Evolutionary conservation across 1,140 invertebrate species (phyloP).

Genomic region (Rhynchophorus ferrugineus): DNA sequence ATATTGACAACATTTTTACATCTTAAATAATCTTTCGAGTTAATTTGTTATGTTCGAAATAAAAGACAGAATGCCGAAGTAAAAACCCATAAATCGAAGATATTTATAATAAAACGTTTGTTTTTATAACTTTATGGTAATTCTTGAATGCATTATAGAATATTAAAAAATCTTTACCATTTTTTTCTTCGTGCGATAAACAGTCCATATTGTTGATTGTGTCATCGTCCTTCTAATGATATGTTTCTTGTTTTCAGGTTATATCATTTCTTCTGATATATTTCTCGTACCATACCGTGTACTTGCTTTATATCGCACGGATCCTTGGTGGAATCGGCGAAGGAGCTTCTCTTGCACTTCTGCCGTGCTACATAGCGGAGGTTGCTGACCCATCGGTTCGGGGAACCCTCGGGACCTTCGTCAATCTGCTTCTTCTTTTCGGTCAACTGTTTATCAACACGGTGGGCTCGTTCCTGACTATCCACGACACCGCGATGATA

Average conservation of each 20-base stretch:
- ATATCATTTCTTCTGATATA: conserved; percentile 47
- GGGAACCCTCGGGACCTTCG: conserved; percentile 50
- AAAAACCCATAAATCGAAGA: too few species aligned
- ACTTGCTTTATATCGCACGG: conserved; percentile 42
- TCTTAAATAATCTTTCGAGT: too few species aligned
- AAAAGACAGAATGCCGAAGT: too few species aligned
- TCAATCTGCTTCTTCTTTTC: conserved; percentile 41
- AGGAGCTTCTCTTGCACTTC: conserved; percentile 47
- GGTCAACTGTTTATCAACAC: conserved; percentile 45
- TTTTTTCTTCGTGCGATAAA: too few species aligned
- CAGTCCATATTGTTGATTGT: too few species aligned
- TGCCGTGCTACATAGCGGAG: conserved; percentile 48
- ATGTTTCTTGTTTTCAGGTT: conserved; percentile 5
- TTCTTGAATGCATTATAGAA: too few species aligned
- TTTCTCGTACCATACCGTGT: conserved; percentile 30
- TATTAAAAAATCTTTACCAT: too few species aligned
- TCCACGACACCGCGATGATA: conserved; percentile 44
- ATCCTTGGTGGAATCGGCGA: conserved; percentile 49
- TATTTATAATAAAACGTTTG: too few species aligned
- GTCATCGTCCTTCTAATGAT: not conserved
- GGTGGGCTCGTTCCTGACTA: conserved; percentile 45
- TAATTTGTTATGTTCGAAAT: too few species aligned
- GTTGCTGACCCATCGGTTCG: conserved; percentile 48
- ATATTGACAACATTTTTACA: too few species aligned
- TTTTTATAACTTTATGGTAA: too few species aligned